Evolutionary conservation across 2,797 vertebrate species (phyloP), one percentile per base, ranked within the genome.

Genomic region (Glyptemys insculpta): DNA sequence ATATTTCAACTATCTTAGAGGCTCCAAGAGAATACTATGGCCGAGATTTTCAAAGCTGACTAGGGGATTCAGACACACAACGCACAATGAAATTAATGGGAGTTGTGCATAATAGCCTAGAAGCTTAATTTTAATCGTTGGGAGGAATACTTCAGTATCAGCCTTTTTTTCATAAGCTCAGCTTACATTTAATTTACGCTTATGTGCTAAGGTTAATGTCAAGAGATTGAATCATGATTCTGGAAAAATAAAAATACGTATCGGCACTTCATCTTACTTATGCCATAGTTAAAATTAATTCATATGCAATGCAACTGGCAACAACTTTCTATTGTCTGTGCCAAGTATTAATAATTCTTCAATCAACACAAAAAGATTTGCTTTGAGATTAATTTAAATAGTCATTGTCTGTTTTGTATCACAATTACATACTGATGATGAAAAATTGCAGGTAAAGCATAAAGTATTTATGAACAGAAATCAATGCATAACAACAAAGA

Each of bases 141-240:
- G 86, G 84, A 96, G 79, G 95, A 92, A 83, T 34, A 87, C 62
- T 21, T 85, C 72, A 53, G 50, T 85, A 54, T 91, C 94, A 41
- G n/a, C 31, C 89, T 86, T 95, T 95, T 93, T 31, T 34, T 91
- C 85, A 90, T 81, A 93, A 91, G 83, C 81, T 59, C 54, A 25
- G 25, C 41, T 91, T 91, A 49, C 8, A 88, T 89, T 96, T 92
- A 85, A 93, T 92, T 94, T 94, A 88, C 83, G 82, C 92, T 97
- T n/a, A 91, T 89, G 91, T 90, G 92, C 83, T 90, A 95, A 78
- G 87, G 90, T 92, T 96, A 96, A 96, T 97, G 93, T 94, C 94
- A 96, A 94, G 76, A 79, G 87, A 88, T 90, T 72, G 88, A 72
- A 80, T 87, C 76, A 92, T 90, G 87, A 82, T 90, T 93, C 83